Conservation (phyloP, 2,113 vertebrate genomes). For the Antennarius striatus region DNA sequence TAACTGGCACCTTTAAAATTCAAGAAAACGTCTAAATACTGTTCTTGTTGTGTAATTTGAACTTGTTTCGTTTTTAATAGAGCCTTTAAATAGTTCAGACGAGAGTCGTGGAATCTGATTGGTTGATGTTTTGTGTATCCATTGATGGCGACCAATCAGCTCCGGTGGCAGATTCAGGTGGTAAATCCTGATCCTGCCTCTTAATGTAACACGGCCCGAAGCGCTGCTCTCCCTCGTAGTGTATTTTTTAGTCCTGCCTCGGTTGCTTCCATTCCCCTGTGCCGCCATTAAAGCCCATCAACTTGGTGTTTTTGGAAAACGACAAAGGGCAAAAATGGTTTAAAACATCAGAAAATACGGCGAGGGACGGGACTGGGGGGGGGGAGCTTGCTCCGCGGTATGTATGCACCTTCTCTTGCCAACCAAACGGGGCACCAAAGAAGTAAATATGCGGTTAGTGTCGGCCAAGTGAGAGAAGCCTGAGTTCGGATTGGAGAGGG, state of each 20-base stretch:
- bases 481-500: slow-evolving; percentile 65
- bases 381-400: slow-evolving; percentile 48
- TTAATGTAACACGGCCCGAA: slow-evolving; percentile 62
- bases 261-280: slow-evolving; percentile 60
- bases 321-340: slow-evolving; percentile 62
- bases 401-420: slow-evolving; percentile 62
- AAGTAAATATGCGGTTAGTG: slow-evolving; percentile 68
- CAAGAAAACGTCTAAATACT: neutral
- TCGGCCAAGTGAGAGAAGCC: slow-evolving; percentile 64
- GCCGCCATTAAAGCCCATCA: slow-evolving; percentile 77
- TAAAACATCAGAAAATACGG: slow-evolving; percentile 50
- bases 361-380: slow-evolving; percentile 50
- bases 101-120: slow-evolving; percentile 71
- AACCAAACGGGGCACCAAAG: slow-evolving; percentile 47
- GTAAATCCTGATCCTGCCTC: slow-evolving; percentile 75
- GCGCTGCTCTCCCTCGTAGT: slow-evolving; percentile 47
- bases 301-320: slow-evolving; percentile 60
- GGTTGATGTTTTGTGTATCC: slow-evolving; percentile 35
- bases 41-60: slow-evolving; percentile 30
- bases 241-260: slow-evolving; percentile 59
- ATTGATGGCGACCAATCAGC: slow-evolving; percentile 66
- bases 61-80: slow-evolving; percentile 42
- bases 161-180: slow-evolving; percentile 74
- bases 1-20: slow-evolving; percentile 1
- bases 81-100: slow-evolving; percentile 72